A percentile compares a stretch with the other conserved stretches of the same genome.
phyloP scores from a whole-genome alignment of 2,888 invertebrate species.

The Tetheella fluctuosa region DNA sequence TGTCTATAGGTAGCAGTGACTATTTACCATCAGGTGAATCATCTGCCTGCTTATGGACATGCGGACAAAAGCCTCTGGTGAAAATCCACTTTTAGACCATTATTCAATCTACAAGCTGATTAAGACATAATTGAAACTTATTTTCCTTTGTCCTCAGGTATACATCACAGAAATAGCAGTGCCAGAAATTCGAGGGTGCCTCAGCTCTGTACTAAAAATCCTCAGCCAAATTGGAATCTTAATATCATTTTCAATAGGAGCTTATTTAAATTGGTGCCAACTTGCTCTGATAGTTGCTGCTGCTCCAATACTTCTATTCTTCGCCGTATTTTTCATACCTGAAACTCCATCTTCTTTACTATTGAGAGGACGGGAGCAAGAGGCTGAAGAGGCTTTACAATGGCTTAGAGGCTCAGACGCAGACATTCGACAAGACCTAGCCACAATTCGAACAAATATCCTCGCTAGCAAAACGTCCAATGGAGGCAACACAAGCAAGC shows the following conservation, averaged over 20 bases:
- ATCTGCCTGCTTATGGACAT: no score
- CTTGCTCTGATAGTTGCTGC: slow-evolving; percentile 91
- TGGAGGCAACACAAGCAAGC: slow-evolving; percentile 61
- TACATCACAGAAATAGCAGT: slow-evolving; percentile 96
- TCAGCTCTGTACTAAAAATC: slow-evolving; percentile 94
- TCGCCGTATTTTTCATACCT: slow-evolving; percentile 90
- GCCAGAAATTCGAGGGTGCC: slow-evolving; percentile 92
- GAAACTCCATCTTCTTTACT: slow-evolving; percentile 94
- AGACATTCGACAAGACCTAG: slow-evolving; percentile 90
- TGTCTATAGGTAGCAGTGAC: no score
- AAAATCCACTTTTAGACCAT: no score
- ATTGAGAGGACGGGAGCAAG: slow-evolving; percentile 89
- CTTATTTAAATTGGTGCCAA: slow-evolving; percentile 92
- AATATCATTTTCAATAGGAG: slow-evolving; percentile 91
- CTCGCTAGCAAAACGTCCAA: slow-evolving; percentile 74
- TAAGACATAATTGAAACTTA: not conserved
- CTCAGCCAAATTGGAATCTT: slow-evolving; percentile 93
- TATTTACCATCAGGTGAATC: no score
- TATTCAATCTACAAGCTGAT: no score
- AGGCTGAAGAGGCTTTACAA: slow-evolving; percentile 89
- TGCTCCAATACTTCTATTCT: slow-evolving; percentile 89
- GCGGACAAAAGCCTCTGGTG: no score
- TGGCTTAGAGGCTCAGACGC: slow-evolving; percentile 91
- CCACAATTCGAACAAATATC: slow-evolving; percentile 88
- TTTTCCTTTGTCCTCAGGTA: slow-evolving; percentile 82